Percentiles rank a stretch among this genome's conserved stretches.
These are phyloP conservation scores for Prionace glauca DNA, from an alignment of 2,797 vertebrate species.

Conservation along the genomic window DNA sequence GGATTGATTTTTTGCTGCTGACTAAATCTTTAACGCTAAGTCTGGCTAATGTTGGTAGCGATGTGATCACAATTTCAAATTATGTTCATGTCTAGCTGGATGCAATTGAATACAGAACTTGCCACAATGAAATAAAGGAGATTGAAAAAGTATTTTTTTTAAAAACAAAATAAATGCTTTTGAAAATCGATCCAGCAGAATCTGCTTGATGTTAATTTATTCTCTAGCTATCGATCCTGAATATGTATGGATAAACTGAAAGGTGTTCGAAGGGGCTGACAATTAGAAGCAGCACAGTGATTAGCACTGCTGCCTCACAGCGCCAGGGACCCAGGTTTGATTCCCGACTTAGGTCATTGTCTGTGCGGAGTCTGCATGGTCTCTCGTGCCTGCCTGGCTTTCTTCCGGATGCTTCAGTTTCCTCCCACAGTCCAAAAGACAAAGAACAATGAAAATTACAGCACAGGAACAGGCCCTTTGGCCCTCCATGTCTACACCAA, in stretches of 20 bases:
- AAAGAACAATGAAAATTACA: too few species aligned
- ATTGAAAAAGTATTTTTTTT: neutral
- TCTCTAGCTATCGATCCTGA: neutral
- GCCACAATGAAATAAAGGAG: neutral
- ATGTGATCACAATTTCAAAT: conserved; percentile 35
- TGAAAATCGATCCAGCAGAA: neutral
- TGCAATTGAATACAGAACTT: neutral
- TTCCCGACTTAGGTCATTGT: too few species aligned
- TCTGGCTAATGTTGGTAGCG: neutral
- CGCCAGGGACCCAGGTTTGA: too few species aligned
- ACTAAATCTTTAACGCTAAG: conserved; percentile 31
- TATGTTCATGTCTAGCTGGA: neutral
- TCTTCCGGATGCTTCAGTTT: too few species aligned
- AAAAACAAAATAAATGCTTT: neutral
- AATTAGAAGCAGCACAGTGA: neutral
- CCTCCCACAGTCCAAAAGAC: too few species aligned
- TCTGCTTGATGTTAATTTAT: neutral
- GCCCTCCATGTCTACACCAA: too few species aligned
- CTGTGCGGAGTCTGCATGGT: too few species aligned
- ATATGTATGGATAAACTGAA: neutral
- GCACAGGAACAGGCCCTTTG: too few species aligned
- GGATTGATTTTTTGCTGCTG: conserved; percentile 28
- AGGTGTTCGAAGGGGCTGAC: neutral
- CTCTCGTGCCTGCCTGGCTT: too few species aligned
- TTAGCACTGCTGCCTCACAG: too few species aligned